Evolutionary conservation across 2,113 vertebrate species (phyloP), one percentile per base, ranked within the genome.

Genomic region (Otus sunia): DNA sequence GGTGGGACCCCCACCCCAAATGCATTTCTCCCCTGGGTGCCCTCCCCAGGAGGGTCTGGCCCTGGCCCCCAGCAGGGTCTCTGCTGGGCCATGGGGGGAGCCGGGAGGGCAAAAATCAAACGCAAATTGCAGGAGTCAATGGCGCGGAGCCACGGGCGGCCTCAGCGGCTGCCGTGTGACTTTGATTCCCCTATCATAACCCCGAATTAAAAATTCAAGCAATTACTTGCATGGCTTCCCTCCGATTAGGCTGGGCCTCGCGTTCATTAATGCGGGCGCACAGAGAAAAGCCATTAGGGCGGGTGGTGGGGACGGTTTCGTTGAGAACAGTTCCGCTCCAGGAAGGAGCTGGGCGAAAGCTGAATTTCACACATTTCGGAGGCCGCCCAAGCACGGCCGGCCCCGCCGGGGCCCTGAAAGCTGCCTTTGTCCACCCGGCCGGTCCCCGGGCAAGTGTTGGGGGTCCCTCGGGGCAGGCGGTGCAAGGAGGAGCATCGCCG

Each of bases 151-250:
- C 68, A 59, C 97, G 92, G 97, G 92, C 96, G 55, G 98, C 97
- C 97, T 98, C 97, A 86, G 97, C 96, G 94, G 97, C 97, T 89
- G 97, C 97, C 97, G 98, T 98, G 98, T 98, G 98, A 99, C 98
- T 98, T 98, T 98, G 98, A 98, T 98, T 98, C 98, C 96, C 97
- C 97, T 98, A 98, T 98, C 98, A 98, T 98, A 97, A 97, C 98
- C 97, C 97, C 83, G 98, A 98, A 98, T 99, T 99, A 99, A 98
- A 98, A 98, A 99, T 99, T 98, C 99, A 98, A 94, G 99, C 98
- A 99, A 99, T 99, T 99, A 99, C 98, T 98, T 99, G 99, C 99
- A 99, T 99, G 98, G 99, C 98, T 99, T 99, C 98, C 98, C 99
- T 97, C 98, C 97, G 98, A 98, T 98, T 98, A 98, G 98, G 97